phyloP scores from a whole-genome alignment of 2,113 vertebrate genomes.

The Mugil cephalus region DNA sequence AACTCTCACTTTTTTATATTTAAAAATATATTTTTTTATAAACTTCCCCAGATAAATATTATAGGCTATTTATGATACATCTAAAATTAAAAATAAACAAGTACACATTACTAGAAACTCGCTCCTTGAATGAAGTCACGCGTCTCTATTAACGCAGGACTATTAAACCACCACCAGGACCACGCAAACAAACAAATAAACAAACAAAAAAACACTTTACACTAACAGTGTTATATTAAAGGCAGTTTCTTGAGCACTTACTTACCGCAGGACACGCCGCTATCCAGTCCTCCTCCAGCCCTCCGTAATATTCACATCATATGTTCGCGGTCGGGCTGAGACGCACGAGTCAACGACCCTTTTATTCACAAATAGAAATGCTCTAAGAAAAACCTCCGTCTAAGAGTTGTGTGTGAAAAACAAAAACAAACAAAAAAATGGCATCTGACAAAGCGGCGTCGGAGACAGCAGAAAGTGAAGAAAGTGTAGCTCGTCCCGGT shows the following conservation, averaged over 20 bases:
- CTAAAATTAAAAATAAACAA: not conserved
- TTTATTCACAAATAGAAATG: not conserved
- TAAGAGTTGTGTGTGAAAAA: too few relatives aligned
- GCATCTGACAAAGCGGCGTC: not conserved
- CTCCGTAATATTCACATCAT: slow-evolving; percentile 11
- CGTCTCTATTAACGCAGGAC: too few relatives aligned
- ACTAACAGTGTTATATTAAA: not conserved
- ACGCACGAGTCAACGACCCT: too few relatives aligned
- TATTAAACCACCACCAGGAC: not conserved
- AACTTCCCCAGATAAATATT: not conserved
- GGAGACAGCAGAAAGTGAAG: slow-evolving; percentile 15
- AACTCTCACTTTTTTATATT: not conserved
- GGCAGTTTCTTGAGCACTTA: slow-evolving; percentile 20
- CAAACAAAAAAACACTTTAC: not conserved
- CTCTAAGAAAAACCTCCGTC: not conserved
- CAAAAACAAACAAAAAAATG: too few relatives aligned
- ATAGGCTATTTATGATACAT: not conserved
- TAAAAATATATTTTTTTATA: too few relatives aligned
- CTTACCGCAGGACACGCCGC: slow-evolving; percentile 19
- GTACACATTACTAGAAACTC: not conserved
- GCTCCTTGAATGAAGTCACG: not conserved
- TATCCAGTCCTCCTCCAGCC: not conserved
- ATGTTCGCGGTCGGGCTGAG: not conserved
- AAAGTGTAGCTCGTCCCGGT: not conserved
- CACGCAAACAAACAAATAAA: not conserved